Percentiles rank a stretch among this genome's conserved stretches.
Evolutionary conservation across 2,113 vertebrate genomes (phyloP).

Genomic region (Sebastes fasciatus): DNA sequence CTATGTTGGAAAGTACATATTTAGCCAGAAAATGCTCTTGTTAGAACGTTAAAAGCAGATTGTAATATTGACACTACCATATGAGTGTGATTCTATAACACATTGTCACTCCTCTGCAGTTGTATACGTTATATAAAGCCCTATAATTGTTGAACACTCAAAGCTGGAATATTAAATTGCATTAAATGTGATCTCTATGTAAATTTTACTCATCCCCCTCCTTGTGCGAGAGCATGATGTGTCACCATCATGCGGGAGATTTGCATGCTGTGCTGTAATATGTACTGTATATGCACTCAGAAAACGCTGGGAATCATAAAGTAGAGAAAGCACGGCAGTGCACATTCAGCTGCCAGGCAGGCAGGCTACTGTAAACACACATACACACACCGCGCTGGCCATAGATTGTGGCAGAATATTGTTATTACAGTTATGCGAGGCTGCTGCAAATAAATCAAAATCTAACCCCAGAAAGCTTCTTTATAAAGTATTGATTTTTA

Average conservation of each 20-base stretch:
- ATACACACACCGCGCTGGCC: background rate
- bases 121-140: background rate
- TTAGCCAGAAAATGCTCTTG: background rate
- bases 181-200: background rate
- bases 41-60: background rate
- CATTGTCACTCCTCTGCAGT: background rate
- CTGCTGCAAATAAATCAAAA: conserved; percentile 29
- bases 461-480: background rate
- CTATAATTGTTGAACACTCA: background rate
- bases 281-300: conserved; percentile 12
- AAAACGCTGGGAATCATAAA: background rate
- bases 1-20: background rate
- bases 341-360: conserved; percentile 16
- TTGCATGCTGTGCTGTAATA: conserved; percentile 10
- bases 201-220: background rate
- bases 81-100: background rate
- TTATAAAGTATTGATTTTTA: conserved; percentile 9
- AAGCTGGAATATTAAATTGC: conserved; percentile 1
- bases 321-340: conserved; percentile 1
- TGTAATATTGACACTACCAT: background rate
- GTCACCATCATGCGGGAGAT: background rate
- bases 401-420: conserved; percentile 13
- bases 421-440: conserved; percentile 9
- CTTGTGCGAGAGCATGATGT: conserved; percentile 11
- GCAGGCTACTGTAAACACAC: conserved; percentile 9